Evolutionary conservation across 1,140 invertebrate species (phyloP), one percentile per base, ranked within the genome.

Genomic region (Camponotus floridanus): DNA sequence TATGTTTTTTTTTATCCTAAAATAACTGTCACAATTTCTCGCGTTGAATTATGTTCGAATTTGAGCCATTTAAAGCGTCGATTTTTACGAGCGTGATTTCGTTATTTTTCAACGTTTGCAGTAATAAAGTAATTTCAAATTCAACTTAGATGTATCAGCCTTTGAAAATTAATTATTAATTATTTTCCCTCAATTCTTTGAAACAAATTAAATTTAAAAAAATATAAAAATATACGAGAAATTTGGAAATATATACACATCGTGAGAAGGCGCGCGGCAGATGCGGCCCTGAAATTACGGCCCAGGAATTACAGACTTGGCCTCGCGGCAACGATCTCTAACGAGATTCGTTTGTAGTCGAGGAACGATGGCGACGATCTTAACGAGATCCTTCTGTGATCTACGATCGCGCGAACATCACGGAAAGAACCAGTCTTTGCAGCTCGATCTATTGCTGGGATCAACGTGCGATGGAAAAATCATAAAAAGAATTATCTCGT

Each of bases 311-410:
- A 80, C 78, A 80, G 68, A 65, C 76, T 86, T 78, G 88, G 84
- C 88, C 88, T 89, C 86, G 79, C 65, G 87, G 80, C 84, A 89
- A 89, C 86, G 86, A 88, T 87, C 88, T 86, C 85, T 88, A 88
- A 88, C 87, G 87, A 88, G 87, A 88, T 88, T 80, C 85, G 85
- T 88, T 88, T 88, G 87, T 74, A 71, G 59, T 85, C 76, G 71
- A 57, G 39, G 57, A 80, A 70, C 78, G 78, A 80, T 80, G 78
- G 65, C 78, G 78, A 80, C 78, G 65, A 80, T 80, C 78, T 86
- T 70, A 86, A 86, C 78, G 42, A 86, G 85, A 86, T 62, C 48
- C 78, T 71, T 51, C 83, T 81, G 51, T 78, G 76, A 62, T 62
- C 62, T 80, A 85, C 64, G 85, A 86, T 81, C 68, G 67, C 48